Conservation (phyloP, 1,140 invertebrate genomes). For the Platyura marginata region DNA sequence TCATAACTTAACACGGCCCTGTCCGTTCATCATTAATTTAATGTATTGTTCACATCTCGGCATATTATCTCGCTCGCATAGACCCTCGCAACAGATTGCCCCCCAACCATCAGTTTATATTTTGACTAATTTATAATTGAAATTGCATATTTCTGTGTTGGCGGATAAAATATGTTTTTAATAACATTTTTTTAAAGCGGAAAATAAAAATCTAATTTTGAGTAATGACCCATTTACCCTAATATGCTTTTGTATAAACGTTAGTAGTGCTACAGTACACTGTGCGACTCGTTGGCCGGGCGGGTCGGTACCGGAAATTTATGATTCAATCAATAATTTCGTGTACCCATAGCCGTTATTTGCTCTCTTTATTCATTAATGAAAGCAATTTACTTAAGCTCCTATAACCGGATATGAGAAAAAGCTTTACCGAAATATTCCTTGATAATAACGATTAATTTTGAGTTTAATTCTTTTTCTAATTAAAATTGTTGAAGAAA, state of each 20-base stretch:
- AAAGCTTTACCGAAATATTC: neutral
- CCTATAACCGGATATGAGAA: neutral
- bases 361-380: slow-evolving; percentile 1
- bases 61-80: too few relatives aligned
- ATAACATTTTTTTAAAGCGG: neutral
- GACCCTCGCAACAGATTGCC: too few relatives aligned
- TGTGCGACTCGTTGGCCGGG: too few relatives aligned
- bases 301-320: neutral
- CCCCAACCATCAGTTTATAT: too few relatives aligned
- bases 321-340: neutral
- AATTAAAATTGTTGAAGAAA: neutral
- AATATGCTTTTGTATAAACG: too few relatives aligned
- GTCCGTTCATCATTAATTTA: too few relatives aligned
- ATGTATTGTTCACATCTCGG: too few relatives aligned
- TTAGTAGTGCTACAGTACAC: too few relatives aligned
- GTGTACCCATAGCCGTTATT: neutral
- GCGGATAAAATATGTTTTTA: too few relatives aligned
- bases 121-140: too few relatives aligned
- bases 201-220: neutral
- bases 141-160: too few relatives aligned
- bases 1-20: too few relatives aligned
- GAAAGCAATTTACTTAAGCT: slow-evolving; percentile 1
- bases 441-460: neutral
- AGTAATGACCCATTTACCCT: neutral
- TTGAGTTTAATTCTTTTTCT: neutral